These are phyloP conservation scores for Catharus fuscescens DNA, from an alignment of 2,113 vertebrate species.

Conservation along the genomic window DNA sequence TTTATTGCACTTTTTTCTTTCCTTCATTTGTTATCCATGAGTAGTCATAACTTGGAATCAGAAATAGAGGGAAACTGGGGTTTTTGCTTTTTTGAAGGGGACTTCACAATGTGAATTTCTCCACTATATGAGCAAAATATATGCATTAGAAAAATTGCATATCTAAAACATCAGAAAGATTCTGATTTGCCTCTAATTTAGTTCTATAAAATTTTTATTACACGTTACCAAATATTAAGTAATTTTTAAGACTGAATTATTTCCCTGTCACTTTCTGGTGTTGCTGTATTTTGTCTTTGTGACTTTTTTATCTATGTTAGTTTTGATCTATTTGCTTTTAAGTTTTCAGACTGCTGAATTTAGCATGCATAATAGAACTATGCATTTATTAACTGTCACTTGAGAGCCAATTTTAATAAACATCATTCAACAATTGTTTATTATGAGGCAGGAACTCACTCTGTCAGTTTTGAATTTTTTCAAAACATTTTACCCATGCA, in stretches of 20 bases:
- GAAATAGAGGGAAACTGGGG: not conserved
- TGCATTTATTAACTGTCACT: constrained; percentile 69
- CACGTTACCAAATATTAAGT: constrained; percentile 44
- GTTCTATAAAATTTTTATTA: constrained; percentile 47
- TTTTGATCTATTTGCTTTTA: constrained; percentile 73
- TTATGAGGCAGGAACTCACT: constrained; percentile 44
- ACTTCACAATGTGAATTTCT: not conserved
- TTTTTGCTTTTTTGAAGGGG: not conserved
- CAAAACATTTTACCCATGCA: not conserved
- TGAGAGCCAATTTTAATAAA: constrained; percentile 71
- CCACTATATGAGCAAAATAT: not conserved
- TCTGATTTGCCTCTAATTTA: constrained; percentile 59
- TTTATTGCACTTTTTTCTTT: not conserved
- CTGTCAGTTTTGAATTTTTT: constrained; percentile 28
- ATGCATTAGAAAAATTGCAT: not conserved
- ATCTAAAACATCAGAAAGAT: constrained; percentile 25
- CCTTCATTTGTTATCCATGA: constrained; percentile 44
- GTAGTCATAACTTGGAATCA: constrained; percentile 20
- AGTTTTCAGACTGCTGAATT: constrained; percentile 59
- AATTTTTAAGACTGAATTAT: constrained; percentile 58
- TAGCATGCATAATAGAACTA: constrained; percentile 63
- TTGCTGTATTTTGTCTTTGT: constrained; percentile 67
- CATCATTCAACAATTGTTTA: constrained; percentile 58
- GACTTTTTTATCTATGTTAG: constrained; percentile 58
- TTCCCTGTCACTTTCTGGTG: constrained; percentile 39